These are phyloP conservation scores for Aphis gossypii DNA, from an alignment of 1,140 invertebrate species.

Conservation along the genomic window DNA sequence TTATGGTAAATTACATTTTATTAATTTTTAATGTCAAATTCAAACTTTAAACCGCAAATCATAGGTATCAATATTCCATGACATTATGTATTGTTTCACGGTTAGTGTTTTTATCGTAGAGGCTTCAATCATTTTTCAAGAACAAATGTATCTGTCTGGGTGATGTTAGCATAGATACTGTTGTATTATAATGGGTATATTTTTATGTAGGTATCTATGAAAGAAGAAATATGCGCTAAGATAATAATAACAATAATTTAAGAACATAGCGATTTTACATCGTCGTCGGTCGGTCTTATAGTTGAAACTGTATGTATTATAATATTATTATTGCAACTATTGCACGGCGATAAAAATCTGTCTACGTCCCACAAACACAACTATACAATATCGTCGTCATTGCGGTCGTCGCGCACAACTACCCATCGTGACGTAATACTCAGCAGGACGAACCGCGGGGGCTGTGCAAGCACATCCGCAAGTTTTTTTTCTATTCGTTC, in stretches of 20 bases:
- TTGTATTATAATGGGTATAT: neutral
- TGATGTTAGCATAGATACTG: neutral
- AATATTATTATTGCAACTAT: neutral
- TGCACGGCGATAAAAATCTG: constrained; percentile 4
- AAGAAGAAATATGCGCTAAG: neutral
- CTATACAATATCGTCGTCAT: neutral
- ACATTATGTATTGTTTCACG: neutral
- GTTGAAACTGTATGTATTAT: neutral
- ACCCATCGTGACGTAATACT: constrained; percentile 20
- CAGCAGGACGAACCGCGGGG: constrained; percentile 25
- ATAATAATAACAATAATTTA: neutral
- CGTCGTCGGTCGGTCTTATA: neutral
- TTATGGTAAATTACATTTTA: neutral
- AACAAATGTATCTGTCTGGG: neutral
- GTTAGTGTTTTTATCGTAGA: neutral
- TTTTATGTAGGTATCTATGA: neutral
- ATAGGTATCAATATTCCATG: neutral
- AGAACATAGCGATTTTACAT: neutral
- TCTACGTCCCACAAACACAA: neutral
- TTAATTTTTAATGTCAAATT: neutral
- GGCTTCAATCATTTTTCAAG: neutral
- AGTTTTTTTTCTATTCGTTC: neutral
- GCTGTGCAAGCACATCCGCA: constrained; percentile 10
- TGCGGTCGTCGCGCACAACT: neutral
- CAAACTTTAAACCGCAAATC: neutral